Evolutionary conservation across 53 echinoderm and acorn worm genomes (phyloP).

Genomic region (Holothuria leucospilota): DNA sequence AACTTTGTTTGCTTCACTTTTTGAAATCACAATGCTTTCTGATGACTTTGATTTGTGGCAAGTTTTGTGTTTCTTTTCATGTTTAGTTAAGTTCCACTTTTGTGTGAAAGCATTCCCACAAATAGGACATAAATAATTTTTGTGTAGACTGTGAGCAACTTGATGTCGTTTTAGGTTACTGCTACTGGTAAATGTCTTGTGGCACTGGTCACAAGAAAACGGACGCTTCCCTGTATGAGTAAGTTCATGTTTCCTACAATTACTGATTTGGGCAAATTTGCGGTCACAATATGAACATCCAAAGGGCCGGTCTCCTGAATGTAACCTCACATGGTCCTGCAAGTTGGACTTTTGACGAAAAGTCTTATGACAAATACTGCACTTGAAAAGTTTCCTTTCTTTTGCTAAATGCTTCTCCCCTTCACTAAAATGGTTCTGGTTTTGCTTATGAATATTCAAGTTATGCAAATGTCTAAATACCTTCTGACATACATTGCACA

Average conservation of each 20-base stretch:
- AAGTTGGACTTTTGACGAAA: slow-evolving; percentile 20
- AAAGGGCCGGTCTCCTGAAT: slow-evolving; percentile 23
- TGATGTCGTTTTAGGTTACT: slow-evolving; percentile 20
- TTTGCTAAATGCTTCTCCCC: slow-evolving; percentile 8
- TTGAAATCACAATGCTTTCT: too few species aligned
- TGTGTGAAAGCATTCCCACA: slow-evolving; percentile 34
- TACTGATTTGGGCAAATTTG: slow-evolving; percentile 18
- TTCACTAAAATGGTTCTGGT: slow-evolving; percentile 21
- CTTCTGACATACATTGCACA: slow-evolving; percentile 17
- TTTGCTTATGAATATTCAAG: slow-evolving; percentile 41
- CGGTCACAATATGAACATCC: slow-evolving; percentile 14
- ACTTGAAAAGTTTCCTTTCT: slow-evolving; percentile 1
- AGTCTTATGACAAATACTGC: slow-evolving; percentile 2
- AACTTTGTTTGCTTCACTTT: too few species aligned
- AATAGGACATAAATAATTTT: slow-evolving; percentile 24
- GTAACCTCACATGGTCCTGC: background rate
- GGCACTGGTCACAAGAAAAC: background rate
- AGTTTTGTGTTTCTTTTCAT: slow-evolving; percentile 10
- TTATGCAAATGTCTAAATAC: slow-evolving; percentile 27
- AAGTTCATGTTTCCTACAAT: slow-evolving; percentile 20
- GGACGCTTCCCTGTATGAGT: slow-evolving; percentile 22
- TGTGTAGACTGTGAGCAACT: background rate
- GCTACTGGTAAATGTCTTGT: slow-evolving; percentile 24
- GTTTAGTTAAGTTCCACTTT: slow-evolving; percentile 27
- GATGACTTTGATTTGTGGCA: too few species aligned